These are phyloP conservation scores for Cephonodes hylas DNA, from an alignment of 2,888 invertebrate genomes.

Conservation along the genomic window DNA sequence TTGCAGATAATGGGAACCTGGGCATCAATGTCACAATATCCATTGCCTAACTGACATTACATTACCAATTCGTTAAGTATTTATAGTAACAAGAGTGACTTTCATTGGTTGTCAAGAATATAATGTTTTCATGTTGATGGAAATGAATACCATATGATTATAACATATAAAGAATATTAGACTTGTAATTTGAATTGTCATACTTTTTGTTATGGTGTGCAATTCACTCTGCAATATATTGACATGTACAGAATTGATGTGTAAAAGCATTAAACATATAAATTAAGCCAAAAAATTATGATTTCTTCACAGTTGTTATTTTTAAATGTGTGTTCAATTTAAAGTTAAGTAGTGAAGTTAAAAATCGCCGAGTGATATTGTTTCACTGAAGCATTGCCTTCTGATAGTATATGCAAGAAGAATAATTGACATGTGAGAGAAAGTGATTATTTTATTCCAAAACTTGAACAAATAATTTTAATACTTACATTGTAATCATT, in stretches of 20 bases:
- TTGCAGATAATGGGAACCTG: constrained; percentile 99
- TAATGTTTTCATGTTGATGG: constrained; percentile 45
- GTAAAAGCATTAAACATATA: constrained; percentile 19
- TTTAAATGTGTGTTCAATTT: constrained; percentile 76
- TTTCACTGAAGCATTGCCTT: constrained; percentile 52
- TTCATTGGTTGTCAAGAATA: constrained; percentile 42
- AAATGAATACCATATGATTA: constrained; percentile 16
- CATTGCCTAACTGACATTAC: constrained; percentile 83
- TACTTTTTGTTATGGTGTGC: neutral
- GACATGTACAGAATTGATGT: constrained; percentile 4
- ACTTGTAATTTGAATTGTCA: constrained; percentile 11
- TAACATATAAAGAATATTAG: constrained; percentile 20
- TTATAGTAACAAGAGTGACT: constrained; percentile 28
- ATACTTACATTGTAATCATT: constrained; percentile 33
- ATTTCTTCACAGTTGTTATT: constrained; percentile 52
- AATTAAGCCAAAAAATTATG: constrained; percentile 71
- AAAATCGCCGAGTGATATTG: constrained; percentile 49
- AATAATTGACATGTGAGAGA: constrained; percentile 50
- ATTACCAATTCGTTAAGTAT: constrained; percentile 35
- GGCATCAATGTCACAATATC: constrained; percentile 99
- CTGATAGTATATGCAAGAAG: constrained; percentile 46
- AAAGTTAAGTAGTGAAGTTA: constrained; percentile 66
- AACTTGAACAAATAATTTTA: constrained; percentile 66
- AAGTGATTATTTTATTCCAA: constrained; percentile 71
- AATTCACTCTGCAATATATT: neutral